Conservation (phyloP, 1,140 invertebrate species). For the Zaprionus taronus region DNA sequence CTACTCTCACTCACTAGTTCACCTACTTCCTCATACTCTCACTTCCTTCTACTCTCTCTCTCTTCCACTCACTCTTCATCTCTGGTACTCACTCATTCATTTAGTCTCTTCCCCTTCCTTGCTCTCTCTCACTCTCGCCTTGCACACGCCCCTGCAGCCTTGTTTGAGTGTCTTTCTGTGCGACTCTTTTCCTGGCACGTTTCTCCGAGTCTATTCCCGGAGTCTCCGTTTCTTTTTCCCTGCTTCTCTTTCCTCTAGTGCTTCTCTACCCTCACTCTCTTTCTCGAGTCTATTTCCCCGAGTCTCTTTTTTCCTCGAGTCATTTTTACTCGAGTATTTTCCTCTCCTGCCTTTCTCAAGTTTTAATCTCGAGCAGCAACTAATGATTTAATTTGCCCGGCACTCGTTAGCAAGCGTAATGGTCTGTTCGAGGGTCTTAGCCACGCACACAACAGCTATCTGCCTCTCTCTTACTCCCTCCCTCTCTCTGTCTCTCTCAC, state of each 20-base stretch:
- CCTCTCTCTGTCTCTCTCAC: constrained; percentile 29
- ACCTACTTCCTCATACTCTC: neutral
- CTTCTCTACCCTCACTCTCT: neutral
- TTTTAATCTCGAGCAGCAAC: constrained; percentile 75
- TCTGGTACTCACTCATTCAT: no score
- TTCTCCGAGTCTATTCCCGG: neutral
- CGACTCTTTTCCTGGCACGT: neutral
- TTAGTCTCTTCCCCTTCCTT: neutral
- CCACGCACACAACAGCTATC: constrained; percentile 35
- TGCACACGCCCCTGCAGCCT: constrained; percentile 53
- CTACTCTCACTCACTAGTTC: neutral
- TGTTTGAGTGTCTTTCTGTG: constrained; percentile 3
- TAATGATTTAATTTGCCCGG: constrained; percentile 84
- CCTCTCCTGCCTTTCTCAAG: neutral
- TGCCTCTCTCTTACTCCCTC: neutral
- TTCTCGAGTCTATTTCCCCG: neutral
- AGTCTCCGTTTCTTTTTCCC: neutral
- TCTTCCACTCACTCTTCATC: neutral
- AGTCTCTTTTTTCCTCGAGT: neutral
- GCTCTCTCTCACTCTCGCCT: constrained; percentile 3
- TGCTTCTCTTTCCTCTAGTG: neutral
- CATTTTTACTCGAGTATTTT: constrained; percentile 23
- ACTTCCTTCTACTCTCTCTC: neutral
- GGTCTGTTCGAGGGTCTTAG: constrained; percentile 78
- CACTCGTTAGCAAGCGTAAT: constrained; percentile 84